These are phyloP conservation scores for Chesias legatella DNA, from an alignment of 2,888 invertebrate genomes.

Conservation along the genomic window DNA sequence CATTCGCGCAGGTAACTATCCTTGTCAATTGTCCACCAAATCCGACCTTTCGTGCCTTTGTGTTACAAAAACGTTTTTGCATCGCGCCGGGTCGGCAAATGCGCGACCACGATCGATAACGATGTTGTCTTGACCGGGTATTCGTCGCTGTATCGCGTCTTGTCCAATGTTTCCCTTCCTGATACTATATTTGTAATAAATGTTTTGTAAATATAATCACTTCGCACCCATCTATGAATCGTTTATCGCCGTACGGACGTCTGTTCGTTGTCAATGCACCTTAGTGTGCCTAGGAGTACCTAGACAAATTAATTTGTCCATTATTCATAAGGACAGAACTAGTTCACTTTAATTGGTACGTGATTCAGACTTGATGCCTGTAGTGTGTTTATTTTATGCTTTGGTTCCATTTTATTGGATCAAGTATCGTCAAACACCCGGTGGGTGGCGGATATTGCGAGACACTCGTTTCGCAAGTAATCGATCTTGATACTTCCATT, in stretches of 20 bases:
- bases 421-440: slow-evolving; percentile 27
- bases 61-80: slow-evolving; percentile 49
- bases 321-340: slow-evolving; percentile 20
- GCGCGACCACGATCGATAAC: slow-evolving; percentile 73
- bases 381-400: slow-evolving; percentile 7
- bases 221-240: slow-evolving; percentile 21
- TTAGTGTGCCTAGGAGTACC: too few relatives aligned
- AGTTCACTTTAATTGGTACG: slow-evolving; percentile 18
- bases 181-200: slow-evolving; percentile 34
- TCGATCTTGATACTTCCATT: slow-evolving; percentile 42
- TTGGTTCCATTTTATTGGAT: slow-evolving; percentile 20
- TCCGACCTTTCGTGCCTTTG: slow-evolving; percentile 38
- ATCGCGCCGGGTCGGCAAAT: slow-evolving; percentile 50
- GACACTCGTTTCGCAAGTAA: slow-evolving; percentile 48
- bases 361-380: slow-evolving; percentile 8
- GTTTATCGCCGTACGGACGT: slow-evolving; percentile 13
- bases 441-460: slow-evolving; percentile 55
- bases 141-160: slow-evolving; percentile 41
- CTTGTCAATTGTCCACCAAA: slow-evolving; percentile 19
- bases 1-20: slow-evolving; percentile 56
- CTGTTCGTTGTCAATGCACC: too few relatives aligned
- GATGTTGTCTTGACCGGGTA: slow-evolving; percentile 65
- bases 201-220: slow-evolving; percentile 36
- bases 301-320: slow-evolving; percentile 13
- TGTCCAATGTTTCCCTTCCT: slow-evolving; percentile 43